These are phyloP conservation scores for Pegoplata infirma DNA, from an alignment of 2,888 invertebrate genomes.

Conservation along the genomic window DNA sequence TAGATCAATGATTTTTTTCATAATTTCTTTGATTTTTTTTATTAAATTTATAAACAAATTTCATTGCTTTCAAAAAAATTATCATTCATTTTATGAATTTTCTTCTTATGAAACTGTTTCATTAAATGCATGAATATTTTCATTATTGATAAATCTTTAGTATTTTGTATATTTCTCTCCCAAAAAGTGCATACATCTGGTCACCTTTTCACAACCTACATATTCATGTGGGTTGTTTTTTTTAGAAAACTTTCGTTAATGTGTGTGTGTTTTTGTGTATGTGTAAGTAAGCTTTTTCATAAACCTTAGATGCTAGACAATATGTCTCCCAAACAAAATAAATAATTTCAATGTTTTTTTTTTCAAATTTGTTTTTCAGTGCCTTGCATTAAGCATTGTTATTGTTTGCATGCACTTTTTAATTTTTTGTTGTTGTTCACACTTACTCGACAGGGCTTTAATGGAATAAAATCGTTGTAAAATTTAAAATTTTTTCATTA, in stretches of 20 bases:
- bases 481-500: neutral
- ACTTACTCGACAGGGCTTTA: neutral
- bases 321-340: slow-evolving; percentile 52
- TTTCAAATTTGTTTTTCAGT: slow-evolving; percentile 5
- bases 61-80: no score
- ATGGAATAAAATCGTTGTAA: neutral
- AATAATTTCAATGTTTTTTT: slow-evolving; percentile 34
- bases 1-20: no score
- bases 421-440: neutral
- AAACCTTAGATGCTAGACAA: slow-evolving; percentile 56
- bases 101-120: no score
- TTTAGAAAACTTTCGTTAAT: slow-evolving; percentile 21
- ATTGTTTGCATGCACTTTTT: slow-evolving; percentile 30
- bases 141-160: no score
- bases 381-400: slow-evolving; percentile 22
- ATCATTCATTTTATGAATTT: no score
- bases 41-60: no score
- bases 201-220: slow-evolving; percentile 2
- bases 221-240: slow-evolving; percentile 13
- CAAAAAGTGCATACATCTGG: no score
- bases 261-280: slow-evolving; percentile 19
- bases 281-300: slow-evolving; percentile 47
- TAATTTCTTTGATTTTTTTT: no score
- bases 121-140: no score
- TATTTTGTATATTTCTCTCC: no score